A percentile compares a stretch with the other conserved stretches of the same genome.
phyloP scores from a whole-genome alignment of 2,888 invertebrate species.

The Microchrysa polita region DNA sequence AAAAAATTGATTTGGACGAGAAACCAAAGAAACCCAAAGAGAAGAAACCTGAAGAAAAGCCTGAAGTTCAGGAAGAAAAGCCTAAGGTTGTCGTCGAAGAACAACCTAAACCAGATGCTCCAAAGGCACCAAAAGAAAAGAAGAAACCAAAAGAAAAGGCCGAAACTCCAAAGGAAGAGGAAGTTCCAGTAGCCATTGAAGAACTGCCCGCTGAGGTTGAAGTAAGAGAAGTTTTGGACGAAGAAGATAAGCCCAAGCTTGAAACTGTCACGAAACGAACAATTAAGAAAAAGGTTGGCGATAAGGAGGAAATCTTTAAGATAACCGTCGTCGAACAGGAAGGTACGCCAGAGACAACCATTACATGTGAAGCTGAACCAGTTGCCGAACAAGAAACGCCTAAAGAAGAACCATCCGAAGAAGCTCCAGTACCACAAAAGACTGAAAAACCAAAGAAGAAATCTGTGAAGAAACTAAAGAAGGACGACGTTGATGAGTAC shows the following conservation, averaged over 20 bases:
- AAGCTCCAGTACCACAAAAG: conserved; percentile 54
- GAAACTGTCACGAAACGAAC: conserved; percentile 59
- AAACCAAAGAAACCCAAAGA: conserved; percentile 61
- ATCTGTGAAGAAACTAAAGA: conserved; percentile 57
- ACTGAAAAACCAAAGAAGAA: conserved; percentile 53
- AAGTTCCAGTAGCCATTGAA: neutral
- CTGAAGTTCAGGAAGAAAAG: conserved; percentile 55
- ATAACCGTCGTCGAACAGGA: conserved; percentile 59
- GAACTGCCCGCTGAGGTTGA: neutral
- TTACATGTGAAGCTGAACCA: conserved; percentile 58
- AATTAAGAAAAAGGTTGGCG: conserved; percentile 60
- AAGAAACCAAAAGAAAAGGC: conserved; percentile 53
- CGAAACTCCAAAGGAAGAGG: neutral
- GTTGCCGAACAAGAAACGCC: conserved; percentile 53
- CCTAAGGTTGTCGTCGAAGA: neutral
- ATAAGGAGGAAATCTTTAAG: conserved; percentile 63
- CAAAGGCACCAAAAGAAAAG: conserved; percentile 60
- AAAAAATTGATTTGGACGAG: conserved; percentile 63
- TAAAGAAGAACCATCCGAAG: conserved; percentile 14
- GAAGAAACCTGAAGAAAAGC: conserved; percentile 54
- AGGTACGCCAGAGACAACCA: conserved; percentile 54
- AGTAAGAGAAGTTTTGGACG: conserved; percentile 53
- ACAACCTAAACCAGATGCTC: conserved; percentile 48
- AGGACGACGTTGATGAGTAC: conserved; percentile 61
- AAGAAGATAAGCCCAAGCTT: conserved; percentile 54